Evolutionary conservation across 30 jellyfish, hydroid and myxozoan species (phyloP).

Genomic region (Aurelia coerulea): DNA sequence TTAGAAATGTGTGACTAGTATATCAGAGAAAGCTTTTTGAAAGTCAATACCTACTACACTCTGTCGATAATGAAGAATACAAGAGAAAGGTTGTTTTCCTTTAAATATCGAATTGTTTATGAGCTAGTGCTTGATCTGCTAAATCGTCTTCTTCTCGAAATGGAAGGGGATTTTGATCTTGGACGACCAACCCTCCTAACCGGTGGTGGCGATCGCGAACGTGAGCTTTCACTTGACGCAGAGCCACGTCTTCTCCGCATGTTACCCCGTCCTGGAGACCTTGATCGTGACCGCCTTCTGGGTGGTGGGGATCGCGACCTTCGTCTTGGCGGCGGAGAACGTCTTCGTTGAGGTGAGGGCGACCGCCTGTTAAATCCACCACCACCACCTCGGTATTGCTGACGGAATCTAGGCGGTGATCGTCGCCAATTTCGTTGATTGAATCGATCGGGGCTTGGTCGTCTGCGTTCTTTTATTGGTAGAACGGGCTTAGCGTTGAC

Average conservation of each 20-base stretch:
- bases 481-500: constrained; percentile 89
- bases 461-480: constrained; percentile 77
- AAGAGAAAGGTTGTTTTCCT: too few species aligned
- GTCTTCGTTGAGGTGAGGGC: constrained; percentile 33
- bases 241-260: constrained; percentile 86
- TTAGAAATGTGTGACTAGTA: too few species aligned
- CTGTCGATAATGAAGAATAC: too few species aligned
- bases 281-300: constrained; percentile 36
- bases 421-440: constrained; percentile 68
- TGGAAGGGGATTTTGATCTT: constrained; percentile 83
- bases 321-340: constrained; percentile 74
- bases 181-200: constrained; percentile 59
- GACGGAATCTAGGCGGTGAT: constrained; percentile 79
- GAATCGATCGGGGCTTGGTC: constrained; percentile 78
- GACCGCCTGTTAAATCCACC: constrained; percentile 63
- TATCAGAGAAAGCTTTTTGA: too few species aligned
- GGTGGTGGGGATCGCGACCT: constrained; percentile 82
- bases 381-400: constrained; percentile 42
- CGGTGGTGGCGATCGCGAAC: constrained; percentile 60
- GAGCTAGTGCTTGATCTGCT: constrained; percentile 94
- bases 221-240: constrained; percentile 73
- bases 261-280: constrained; percentile 58
- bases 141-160: constrained; percentile 83
- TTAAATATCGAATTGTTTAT: neutral
- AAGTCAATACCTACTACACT: too few species aligned